Conservation (phyloP, 2,888 invertebrate genomes). For the Apocheima hispidaria region DNA sequence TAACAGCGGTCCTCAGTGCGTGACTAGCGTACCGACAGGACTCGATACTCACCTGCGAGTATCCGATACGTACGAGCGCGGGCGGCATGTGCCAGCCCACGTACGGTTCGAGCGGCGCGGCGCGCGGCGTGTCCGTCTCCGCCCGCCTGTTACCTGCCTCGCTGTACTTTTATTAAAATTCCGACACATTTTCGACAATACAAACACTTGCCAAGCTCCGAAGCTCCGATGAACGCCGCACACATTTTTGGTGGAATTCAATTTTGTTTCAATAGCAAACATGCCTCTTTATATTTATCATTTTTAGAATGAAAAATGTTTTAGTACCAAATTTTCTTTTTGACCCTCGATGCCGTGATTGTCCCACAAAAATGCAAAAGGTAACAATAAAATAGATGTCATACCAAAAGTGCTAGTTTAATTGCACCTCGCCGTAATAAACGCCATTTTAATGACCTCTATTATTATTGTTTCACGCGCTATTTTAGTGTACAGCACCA, state of each 20-base stretch:
- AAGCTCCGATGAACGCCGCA: too few species aligned
- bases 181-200: conserved; percentile 6
- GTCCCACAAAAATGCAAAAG: too few species aligned
- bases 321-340: too few species aligned
- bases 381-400: neutral
- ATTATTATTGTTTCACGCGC: neutral
- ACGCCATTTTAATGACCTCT: neutral
- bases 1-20: conserved; percentile 7
- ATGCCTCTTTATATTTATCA: neutral
- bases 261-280: neutral
- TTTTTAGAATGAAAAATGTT: neutral
- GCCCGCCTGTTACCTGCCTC: too few species aligned
- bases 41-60: neutral
- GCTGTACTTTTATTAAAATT: conserved; percentile 13
- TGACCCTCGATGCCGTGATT: too few species aligned
- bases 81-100: too few species aligned
- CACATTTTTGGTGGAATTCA: neutral
- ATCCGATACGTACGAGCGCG: too few species aligned
- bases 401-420: neutral
- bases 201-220: neutral
- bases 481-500: neutral
- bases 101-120: neutral
- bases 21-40: conserved; percentile 1
- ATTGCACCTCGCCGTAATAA: neutral
- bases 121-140: neutral